phyloP scores from a whole-genome alignment of 2,113 vertebrate genomes.

The Psophia crepitans region DNA sequence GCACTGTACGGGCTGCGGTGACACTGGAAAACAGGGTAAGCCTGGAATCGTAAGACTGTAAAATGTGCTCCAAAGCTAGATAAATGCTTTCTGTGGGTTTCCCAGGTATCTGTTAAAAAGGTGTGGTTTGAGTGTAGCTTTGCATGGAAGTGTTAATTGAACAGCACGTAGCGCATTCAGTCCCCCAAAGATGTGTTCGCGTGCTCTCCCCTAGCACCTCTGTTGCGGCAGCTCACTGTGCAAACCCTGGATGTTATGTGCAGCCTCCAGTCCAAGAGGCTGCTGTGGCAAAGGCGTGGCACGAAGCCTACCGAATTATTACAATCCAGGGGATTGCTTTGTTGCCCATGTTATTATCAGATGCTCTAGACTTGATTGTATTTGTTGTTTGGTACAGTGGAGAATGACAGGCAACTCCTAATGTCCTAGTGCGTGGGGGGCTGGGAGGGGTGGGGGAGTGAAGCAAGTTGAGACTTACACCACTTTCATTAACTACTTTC shows the following conservation, averaged over 20 bases:
- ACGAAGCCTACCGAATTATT: neutral
- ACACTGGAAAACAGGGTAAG: neutral
- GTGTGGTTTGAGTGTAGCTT: neutral
- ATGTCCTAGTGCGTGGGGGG: neutral
- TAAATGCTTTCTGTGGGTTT: neutral
- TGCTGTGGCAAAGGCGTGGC: neutral
- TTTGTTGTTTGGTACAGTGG: neutral
- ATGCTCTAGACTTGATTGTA: neutral
- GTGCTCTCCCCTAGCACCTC: neutral
- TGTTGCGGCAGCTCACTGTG: neutral
- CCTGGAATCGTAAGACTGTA: neutral
- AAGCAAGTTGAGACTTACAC: neutral
- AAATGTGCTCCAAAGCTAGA: neutral
- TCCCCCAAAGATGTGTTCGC: neutral
- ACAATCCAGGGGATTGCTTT: neutral
- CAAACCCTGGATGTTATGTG: neutral
- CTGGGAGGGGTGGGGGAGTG: rapidly evolving
- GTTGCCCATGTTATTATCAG: neutral
- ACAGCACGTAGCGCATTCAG: neutral
- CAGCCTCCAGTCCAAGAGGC: neutral
- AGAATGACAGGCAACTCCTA: neutral
- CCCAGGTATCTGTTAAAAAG: neutral
- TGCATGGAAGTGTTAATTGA: neutral
- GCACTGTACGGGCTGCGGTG: neutral
- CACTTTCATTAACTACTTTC: neutral